phyloP scores from a whole-genome alignment of 1,140 invertebrate genomes.

The Tetramorium simillimum region DNA sequence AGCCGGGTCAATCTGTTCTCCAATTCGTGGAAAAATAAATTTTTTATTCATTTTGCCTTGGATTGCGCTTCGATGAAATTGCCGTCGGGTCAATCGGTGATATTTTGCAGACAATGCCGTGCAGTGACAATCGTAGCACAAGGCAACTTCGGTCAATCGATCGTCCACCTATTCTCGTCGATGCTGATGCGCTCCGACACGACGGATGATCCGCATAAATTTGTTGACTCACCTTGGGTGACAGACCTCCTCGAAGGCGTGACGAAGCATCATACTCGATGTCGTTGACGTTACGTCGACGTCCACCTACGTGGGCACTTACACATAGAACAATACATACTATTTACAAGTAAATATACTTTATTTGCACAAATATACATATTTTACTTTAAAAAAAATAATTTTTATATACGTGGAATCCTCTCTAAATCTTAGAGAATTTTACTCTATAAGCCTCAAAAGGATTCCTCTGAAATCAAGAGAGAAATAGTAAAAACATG shows the following conservation, averaged over 20 bases:
- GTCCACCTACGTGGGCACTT: no score
- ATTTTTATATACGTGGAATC: no score
- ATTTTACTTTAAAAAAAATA: no score
- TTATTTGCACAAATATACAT: no score
- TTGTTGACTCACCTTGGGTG: slow-evolving; percentile 28
- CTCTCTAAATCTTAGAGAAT: no score
- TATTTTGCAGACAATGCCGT: background rate
- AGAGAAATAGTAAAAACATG: no score
- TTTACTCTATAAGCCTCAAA: no score
- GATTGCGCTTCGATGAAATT: background rate
- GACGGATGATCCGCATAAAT: slow-evolving; percentile 38
- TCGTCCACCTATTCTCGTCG: background rate
- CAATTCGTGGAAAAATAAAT: background rate
- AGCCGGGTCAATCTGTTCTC: background rate
- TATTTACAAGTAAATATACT: no score
- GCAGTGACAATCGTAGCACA: background rate
- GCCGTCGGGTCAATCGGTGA: background rate
- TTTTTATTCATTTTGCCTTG: background rate
- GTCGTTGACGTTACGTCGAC: background rate
- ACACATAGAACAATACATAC: no score
- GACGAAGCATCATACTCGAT: background rate
- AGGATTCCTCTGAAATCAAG: no score
- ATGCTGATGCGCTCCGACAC: background rate
- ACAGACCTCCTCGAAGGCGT: background rate
- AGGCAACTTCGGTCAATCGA: background rate